Evolutionary conservation across 2,113 vertebrate genomes (phyloP), one percentile per base, ranked within the genome.

Genomic region (Oostethus manadensis): DNA sequence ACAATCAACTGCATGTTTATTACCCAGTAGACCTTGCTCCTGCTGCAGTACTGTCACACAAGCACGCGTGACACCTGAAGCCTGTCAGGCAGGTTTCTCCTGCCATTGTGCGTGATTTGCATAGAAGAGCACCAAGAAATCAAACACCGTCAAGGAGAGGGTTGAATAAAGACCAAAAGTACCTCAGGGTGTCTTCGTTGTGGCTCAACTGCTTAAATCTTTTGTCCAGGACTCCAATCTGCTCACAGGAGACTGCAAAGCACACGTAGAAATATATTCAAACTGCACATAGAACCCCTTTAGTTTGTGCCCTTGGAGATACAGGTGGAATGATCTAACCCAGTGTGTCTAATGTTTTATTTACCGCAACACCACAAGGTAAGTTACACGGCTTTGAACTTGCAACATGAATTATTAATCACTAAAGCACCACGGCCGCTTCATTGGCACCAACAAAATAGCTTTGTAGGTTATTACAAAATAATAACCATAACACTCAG

Each of bases 191-290:
- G 18, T 90, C 88, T 74, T 92, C 90, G 64, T 93, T 88, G 59
- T 91, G 89, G 65, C 94, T 94, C 77, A 97, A 74, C 82, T 93
- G 93, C 79, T 91, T 93, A 80, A 98, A 97, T 9, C 96, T 82
- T 64, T 91, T 91, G 72, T 95, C 93, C 0, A 98, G 87, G 68
- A 94, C 89, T 74, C 88, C 87, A 1, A 97, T 96, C 89, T 97
- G 95, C 0, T 95, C 92, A 0, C 87, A 86, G 4, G 94, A 93
- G 88, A 97, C 96, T 98, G 70, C 57, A 60, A 60, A 65, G 66
- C 7, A 64, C 58, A 62, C 14, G 10, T 14, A 38, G 38, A 42
- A 42, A 42, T 42, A 14, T 81, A 76, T 76, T 77, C 56, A 73
- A 10, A 66, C 60, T 51, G 20, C 45, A 78, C 84, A 75, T 56